Conservation (phyloP, 2,888 invertebrate genomes). For the Cantharis nigra region DNA sequence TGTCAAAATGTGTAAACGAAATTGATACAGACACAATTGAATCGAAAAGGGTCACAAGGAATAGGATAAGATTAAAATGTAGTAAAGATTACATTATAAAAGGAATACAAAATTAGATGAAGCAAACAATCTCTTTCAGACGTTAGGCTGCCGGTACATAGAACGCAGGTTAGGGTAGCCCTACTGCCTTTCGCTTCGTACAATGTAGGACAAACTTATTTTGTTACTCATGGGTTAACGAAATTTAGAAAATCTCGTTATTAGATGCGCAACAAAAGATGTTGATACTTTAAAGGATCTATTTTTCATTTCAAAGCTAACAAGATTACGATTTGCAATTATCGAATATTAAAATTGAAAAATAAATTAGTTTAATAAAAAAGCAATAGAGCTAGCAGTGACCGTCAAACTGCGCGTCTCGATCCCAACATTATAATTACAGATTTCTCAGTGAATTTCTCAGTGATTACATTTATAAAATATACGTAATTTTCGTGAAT, state of each 20-base stretch:
- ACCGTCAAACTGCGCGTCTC: background rate
- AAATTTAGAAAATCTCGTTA: background rate
- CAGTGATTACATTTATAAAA: no score
- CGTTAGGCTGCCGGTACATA: background rate
- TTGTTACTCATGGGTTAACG: background rate
- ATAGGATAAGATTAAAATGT: background rate
- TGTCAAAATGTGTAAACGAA: no score
- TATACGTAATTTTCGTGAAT: no score
- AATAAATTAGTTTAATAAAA: background rate
- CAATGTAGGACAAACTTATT: background rate
- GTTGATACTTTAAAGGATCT: background rate
- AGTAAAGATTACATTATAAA: background rate
- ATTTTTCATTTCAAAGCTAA: background rate
- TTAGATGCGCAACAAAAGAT: background rate
- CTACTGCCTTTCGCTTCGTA: background rate
- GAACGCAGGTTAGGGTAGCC: background rate
- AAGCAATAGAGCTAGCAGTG: background rate
- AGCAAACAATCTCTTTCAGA: background rate
- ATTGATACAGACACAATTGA: background rate
- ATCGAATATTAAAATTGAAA: no score
- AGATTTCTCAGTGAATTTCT: no score
- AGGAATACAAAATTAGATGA: background rate
- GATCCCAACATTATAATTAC: no score
- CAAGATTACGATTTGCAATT: background rate
- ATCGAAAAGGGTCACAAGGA: background rate